Percentiles rank a stretch among this genome's conserved stretches.
phyloP scores from a whole-genome alignment of 2,113 vertebrate species.

The Rhabdornis inornatus region DNA sequence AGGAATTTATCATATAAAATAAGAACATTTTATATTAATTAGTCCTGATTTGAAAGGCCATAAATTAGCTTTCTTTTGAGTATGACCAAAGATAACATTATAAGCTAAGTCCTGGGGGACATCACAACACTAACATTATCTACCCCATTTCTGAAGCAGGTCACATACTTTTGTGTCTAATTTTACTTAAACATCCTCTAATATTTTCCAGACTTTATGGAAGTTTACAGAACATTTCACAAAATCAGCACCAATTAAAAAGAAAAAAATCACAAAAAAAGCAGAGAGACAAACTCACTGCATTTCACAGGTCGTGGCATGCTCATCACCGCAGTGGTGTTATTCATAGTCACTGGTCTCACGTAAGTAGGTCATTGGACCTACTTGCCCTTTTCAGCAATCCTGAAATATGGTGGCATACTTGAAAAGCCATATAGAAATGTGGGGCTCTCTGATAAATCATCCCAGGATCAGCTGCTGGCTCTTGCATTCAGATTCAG shows the following conservation, averaged over 20 bases:
- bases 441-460: slow-evolving; percentile 15
- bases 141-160: neutral
- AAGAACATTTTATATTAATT: slow-evolving; percentile 49
- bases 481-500: neutral
- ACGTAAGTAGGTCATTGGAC: slow-evolving; percentile 29
- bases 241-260: neutral
- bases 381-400: slow-evolving; percentile 58
- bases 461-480: slow-evolving; percentile 23
- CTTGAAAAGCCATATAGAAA: slow-evolving; percentile 24
- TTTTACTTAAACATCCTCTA: neutral
- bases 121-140: neutral
- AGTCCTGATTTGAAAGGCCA: slow-evolving; percentile 15
- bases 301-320: neutral
- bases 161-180: neutral
- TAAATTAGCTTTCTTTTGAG: neutral
- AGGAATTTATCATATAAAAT: slow-evolving; percentile 31
- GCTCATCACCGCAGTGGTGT: neutral
- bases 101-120: neutral
- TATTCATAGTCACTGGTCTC: slow-evolving; percentile 11
- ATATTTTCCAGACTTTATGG: neutral
- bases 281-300: neutral
- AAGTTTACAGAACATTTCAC: neutral
- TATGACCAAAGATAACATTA: neutral
- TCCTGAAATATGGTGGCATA: slow-evolving; percentile 39
- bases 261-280: neutral